phyloP scores from a whole-genome alignment of 30 jellyfish, hydroid and myxozoan species.

The Chrysaora quinquecirrha region DNA sequence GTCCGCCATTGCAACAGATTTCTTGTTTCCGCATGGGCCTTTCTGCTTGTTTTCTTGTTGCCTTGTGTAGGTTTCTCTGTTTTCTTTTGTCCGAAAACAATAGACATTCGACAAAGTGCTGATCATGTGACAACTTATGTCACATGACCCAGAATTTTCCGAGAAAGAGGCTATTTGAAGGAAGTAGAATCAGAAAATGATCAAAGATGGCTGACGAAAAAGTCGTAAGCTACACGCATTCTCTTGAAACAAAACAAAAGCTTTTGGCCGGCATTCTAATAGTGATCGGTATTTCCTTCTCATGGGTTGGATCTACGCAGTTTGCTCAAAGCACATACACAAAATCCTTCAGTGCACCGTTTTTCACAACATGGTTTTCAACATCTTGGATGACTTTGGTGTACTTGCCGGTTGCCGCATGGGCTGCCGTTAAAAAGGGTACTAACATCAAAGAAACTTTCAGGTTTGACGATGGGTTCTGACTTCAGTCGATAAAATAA shows the following conservation, averaged over 20 bases:
- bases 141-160: too few relatives aligned
- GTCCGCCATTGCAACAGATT: too few relatives aligned
- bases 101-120: too few relatives aligned
- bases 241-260: slow-evolving; percentile 37
- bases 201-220: slow-evolving; percentile 12
- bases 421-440: background rate
- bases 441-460: slow-evolving; percentile 18
- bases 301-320: slow-evolving; percentile 95
- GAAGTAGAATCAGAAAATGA: too few relatives aligned
- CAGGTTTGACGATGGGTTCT: slow-evolving; percentile 58
- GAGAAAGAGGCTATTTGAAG: too few relatives aligned
- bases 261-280: slow-evolving; percentile 63
- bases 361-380: slow-evolving; percentile 85
- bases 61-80: too few relatives aligned
- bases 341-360: slow-evolving; percentile 84
- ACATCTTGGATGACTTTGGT: slow-evolving; percentile 74
- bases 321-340: slow-evolving; percentile 82
- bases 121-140: too few relatives aligned
- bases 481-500: too few relatives aligned
- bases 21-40: too few relatives aligned
- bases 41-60: too few relatives aligned
- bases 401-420: slow-evolving; percentile 49
- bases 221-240: slow-evolving; percentile 1
- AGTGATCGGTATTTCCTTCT: slow-evolving; percentile 70
- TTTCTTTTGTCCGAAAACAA: too few relatives aligned